Conservation (phyloP, 2,113 vertebrate genomes). For the Lasiurus borealis region DNA sequence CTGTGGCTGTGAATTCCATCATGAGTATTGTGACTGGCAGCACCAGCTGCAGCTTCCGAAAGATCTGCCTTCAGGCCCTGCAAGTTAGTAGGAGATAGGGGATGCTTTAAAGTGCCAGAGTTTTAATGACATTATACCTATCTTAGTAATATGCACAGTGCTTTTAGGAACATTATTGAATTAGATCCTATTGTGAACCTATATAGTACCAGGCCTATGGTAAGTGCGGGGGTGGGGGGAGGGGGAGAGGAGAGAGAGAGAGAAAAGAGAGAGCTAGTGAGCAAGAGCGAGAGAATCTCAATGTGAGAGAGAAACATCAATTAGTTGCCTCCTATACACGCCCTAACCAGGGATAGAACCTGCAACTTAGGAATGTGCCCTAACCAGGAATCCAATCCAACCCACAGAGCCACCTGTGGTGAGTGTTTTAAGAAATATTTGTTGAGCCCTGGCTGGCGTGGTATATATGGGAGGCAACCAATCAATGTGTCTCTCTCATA, state of each 20-base stretch:
- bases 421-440: slow-evolving; percentile 28
- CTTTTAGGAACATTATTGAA: not conserved
- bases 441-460: not conserved
- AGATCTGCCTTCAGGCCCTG: slow-evolving; percentile 75
- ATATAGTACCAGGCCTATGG: not conserved
- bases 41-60: slow-evolving; percentile 77
- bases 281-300: not conserved
- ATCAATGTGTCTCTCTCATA: too few relatives aligned
- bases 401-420: not conserved
- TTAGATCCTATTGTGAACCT: not conserved
- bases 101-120: not conserved
- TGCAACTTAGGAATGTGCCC: not conserved
- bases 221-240: not conserved
- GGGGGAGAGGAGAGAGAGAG: too few relatives aligned
- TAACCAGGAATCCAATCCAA: not conserved
- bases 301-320: not conserved
- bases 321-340: not conserved
- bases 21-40: slow-evolving; percentile 79
- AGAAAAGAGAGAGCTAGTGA: too few relatives aligned
- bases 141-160: not conserved
- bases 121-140: not conserved
- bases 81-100: slow-evolving; percentile 68
- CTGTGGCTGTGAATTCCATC: slow-evolving; percentile 80
- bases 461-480: too few relatives aligned
- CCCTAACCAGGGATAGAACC: not conserved